These are phyloP conservation scores for Tenthredo distinguenda DNA, from an alignment of 2,888 invertebrate genomes.

Conservation along the genomic window DNA sequence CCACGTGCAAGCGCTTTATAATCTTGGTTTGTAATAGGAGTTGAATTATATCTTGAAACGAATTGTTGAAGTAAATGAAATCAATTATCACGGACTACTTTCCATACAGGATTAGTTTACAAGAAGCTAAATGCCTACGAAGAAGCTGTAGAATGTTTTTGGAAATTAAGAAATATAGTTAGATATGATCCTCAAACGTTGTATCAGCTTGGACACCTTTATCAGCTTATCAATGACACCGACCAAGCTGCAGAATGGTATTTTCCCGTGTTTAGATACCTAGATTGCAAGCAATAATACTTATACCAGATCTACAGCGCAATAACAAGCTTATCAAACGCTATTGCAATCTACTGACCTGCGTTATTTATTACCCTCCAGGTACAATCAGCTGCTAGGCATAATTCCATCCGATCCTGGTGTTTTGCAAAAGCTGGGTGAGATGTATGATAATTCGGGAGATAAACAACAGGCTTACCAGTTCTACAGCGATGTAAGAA, in stretches of 20 bases:
- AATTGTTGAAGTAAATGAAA: background rate
- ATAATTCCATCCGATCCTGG: conserved; percentile 94
- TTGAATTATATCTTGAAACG: background rate
- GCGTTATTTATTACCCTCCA: conserved; percentile 63
- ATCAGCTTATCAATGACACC: conserved; percentile 84
- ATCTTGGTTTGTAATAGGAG: conserved; percentile 82
- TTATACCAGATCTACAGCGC: conserved; percentile 10
- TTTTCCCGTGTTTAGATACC: conserved; percentile 55
- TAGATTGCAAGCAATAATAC: conserved; percentile 23
- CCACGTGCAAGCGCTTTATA: conserved; percentile 91
- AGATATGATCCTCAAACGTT: conserved; percentile 87
- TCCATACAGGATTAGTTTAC: conserved; percentile 82
- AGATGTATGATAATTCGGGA: conserved; percentile 93
- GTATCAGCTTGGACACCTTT: conserved; percentile 89
- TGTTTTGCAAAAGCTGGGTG: conserved; percentile 93
- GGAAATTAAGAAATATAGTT: conserved; percentile 86
- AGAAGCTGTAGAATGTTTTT: conserved; percentile 89
- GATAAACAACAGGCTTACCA: conserved; percentile 95
- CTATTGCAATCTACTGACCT: background rate
- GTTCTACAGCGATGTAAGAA: conserved; percentile 87
- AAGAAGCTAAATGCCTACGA: conserved; percentile 86
- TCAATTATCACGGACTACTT: background rate
- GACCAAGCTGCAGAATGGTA: conserved; percentile 85
- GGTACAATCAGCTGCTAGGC: conserved; percentile 89
- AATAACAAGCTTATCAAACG: conserved; percentile 30